Evolutionary conservation across 2,888 invertebrate species (phyloP), one percentile per base, ranked within the genome.

Genomic region (Tipula confusa): DNA sequence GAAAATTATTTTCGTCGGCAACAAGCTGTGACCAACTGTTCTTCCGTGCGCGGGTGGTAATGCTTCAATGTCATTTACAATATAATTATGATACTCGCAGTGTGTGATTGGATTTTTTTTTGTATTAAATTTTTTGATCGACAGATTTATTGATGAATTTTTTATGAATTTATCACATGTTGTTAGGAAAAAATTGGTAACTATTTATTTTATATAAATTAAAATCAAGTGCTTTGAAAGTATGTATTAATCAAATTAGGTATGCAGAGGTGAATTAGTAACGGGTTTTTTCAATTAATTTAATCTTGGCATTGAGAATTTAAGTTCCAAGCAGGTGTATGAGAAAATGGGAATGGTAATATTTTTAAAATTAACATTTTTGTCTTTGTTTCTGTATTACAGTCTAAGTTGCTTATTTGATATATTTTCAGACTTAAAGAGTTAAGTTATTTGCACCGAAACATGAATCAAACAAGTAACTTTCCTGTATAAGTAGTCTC

Each of bases 21-120:
- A 64, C 64, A 64, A 24, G 64, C 24, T 24, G 64, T 64, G 24
- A 64, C 64, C 64, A 64, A 64, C 18, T 64, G 64, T 64, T 64
- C 64, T 64, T 64, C 64, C 64, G 64, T 64, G 64, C 64, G 64
- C 24, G 64, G 18, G 64, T 64, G 64, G 64, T 64, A 64, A 64
- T 24, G 24, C 24, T 9, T 64, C 64, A 64, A 64, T 64, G 64
- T 64, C 64, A 24, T 24, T 7, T 24, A 64, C 24, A 24, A 38
- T n/a, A n/a, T 43, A 24, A 24, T 7, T 9, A 2, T 24, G n/a
- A 0, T 36, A 36, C 36, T 15, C 43, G n/a, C n/a, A 43, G 64
- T 64, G 64, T 64, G 64, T 64, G 64, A 64, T 64, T 64, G 64
- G 64, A 24, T 9, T 9, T 64, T 0, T 24, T 0, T 24, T 15